Evolutionary conservation across 2,797 vertebrate genomes (phyloP).

Genomic region (Anguilla anguilla): DNA sequence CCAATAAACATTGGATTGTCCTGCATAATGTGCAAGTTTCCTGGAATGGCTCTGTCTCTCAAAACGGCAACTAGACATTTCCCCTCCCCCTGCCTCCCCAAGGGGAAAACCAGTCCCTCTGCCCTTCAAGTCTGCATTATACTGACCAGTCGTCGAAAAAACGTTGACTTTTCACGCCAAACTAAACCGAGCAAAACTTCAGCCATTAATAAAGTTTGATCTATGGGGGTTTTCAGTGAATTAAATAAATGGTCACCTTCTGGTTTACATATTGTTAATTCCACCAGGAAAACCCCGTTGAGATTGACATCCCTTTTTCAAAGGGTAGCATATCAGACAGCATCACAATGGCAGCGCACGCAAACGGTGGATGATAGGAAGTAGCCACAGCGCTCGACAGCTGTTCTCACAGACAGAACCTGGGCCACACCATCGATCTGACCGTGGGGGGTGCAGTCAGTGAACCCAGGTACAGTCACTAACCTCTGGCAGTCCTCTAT

Average conservation of each 20-base stretch:
- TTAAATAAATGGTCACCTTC: too few species aligned
- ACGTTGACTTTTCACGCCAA: background rate
- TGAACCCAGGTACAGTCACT: background rate
- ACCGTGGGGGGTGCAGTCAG: background rate
- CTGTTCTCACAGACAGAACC: background rate
- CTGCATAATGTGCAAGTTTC: background rate
- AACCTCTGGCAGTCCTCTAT: background rate
- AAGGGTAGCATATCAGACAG: too few species aligned
- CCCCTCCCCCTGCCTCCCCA: background rate
- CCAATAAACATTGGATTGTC: background rate
- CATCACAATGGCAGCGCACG: too few species aligned
- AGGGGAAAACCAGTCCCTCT: background rate
- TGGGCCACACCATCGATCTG: background rate
- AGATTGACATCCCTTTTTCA: too few species aligned
- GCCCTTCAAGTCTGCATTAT: background rate
- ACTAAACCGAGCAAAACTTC: background rate
- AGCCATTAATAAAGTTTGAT: conserved; percentile 7
- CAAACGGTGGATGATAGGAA: too few species aligned
- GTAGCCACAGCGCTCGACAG: background rate
- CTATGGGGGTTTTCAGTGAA: background rate
- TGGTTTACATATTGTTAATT: too few species aligned
- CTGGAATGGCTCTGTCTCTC: background rate
- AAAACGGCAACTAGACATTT: background rate
- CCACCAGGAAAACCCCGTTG: too few species aligned
- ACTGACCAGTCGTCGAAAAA: background rate